Evolutionary conservation across 2,888 invertebrate species (phyloP).

Genomic region (Adela reaumurella): DNA sequence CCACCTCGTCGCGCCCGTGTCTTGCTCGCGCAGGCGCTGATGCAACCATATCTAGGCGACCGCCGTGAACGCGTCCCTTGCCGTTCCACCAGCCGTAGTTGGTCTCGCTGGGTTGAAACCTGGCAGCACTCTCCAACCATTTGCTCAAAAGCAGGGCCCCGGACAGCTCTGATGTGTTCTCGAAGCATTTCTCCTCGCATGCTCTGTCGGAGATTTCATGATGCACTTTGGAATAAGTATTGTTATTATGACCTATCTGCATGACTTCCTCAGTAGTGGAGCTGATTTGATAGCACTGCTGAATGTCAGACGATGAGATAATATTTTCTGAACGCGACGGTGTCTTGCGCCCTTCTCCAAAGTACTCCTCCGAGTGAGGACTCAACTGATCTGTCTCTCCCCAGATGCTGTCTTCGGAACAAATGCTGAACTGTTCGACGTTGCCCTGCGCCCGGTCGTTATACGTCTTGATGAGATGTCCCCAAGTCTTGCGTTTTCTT

Average conservation of each 20-base stretch:
- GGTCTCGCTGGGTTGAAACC: slow-evolving; percentile 68
- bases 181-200: neutral
- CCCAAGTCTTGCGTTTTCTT: slow-evolving; percentile 68
- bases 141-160: slow-evolving; percentile 64
- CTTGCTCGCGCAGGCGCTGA: slow-evolving; percentile 24
- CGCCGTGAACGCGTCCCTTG: slow-evolving; percentile 24
- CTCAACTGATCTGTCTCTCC: slow-evolving; percentile 56
- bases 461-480: slow-evolving; percentile 68
- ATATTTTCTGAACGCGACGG: slow-evolving; percentile 5
- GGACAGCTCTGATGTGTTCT: slow-evolving; percentile 13
- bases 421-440: slow-evolving; percentile 76
- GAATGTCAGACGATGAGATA: neutral
- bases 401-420: slow-evolving; percentile 77
- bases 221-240: slow-evolving; percentile 23
- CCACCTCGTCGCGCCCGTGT: slow-evolving; percentile 70
- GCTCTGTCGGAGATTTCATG: slow-evolving; percentile 13
- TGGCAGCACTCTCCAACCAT: slow-evolving; percentile 73
- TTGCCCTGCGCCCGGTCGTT: slow-evolving; percentile 73
- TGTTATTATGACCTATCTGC: slow-evolving; percentile 24
- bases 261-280: slow-evolving; percentile 28
- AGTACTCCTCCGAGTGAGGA: slow-evolving; percentile 5
- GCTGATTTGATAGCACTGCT: slow-evolving; percentile 21
- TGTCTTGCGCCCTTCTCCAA: neutral
- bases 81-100: slow-evolving; percentile 67
- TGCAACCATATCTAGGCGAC: slow-evolving; percentile 15